phyloP scores from a whole-genome alignment of 2,113 vertebrate species.

The Chascanopsetta lugubris region DNA sequence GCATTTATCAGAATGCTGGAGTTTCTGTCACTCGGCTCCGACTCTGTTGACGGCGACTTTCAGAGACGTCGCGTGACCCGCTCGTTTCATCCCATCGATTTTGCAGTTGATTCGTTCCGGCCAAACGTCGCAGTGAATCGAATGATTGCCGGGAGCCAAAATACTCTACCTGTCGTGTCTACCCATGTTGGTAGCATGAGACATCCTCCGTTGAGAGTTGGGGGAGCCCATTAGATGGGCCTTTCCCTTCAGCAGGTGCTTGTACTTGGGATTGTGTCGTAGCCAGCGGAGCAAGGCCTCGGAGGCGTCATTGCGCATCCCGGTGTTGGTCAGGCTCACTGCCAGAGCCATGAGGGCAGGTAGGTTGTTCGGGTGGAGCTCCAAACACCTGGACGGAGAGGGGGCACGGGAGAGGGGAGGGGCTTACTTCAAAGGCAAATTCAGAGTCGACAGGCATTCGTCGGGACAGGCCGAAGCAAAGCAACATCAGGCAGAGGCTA shows the following conservation, averaged over 20 bases:
- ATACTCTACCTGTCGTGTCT: slow-evolving; percentile 63
- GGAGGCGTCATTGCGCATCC: slow-evolving; percentile 92
- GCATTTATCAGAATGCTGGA: too few relatives aligned
- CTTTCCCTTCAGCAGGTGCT: slow-evolving; percentile 88
- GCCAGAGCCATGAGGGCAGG: slow-evolving; percentile 94
- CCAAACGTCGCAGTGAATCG: too few relatives aligned
- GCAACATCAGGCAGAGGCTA: slow-evolving; percentile 64
- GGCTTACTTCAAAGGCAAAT: slow-evolving; percentile 68
- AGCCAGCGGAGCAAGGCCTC: slow-evolving; percentile 92
- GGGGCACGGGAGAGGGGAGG: slow-evolving; percentile 10
- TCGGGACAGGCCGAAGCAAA: slow-evolving; percentile 61
- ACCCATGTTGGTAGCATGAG: slow-evolving; percentile 73
- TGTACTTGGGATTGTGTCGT: slow-evolving; percentile 94
- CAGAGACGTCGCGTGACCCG: too few relatives aligned
- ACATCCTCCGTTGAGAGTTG: slow-evolving; percentile 85
- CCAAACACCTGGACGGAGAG: slow-evolving; percentile 88
- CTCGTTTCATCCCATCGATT: too few relatives aligned
- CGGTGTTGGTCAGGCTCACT: slow-evolving; percentile 96
- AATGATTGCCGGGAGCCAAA: too few relatives aligned
- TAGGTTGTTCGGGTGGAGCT: slow-evolving; percentile 96
- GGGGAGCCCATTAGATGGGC: slow-evolving; percentile 85
- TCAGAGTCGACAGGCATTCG: slow-evolving; percentile 66
- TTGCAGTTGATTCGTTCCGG: too few relatives aligned
- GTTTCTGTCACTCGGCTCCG: too few relatives aligned
- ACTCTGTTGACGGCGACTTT: too few relatives aligned